Evolutionary conservation across 2,888 invertebrate genomes (phyloP), one percentile per base, ranked within the genome.

Genomic region (Hylaea fasciaria): DNA sequence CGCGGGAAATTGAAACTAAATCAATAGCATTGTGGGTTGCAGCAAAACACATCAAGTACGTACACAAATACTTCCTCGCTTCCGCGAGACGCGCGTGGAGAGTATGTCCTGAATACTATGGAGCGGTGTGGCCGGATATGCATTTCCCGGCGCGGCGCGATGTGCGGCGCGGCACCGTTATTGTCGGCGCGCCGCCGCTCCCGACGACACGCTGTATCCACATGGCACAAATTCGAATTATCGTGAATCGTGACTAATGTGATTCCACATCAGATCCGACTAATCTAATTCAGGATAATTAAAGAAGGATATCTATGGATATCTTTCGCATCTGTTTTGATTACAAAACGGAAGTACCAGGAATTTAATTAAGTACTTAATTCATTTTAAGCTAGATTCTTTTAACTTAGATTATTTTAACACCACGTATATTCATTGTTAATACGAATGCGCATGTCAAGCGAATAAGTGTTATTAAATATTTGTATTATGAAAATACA

Each of bases 21-120:
- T 83, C 83, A 80, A 85, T 85, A 83, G 72, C 64, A 73, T 71
- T 73, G 79, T 80, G 81, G 59, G 77, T 72, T 76, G 73, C 70
- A 71, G 52, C 40, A 37, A 56, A 13, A 13, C 16, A 45, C 40
- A 40, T 7, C n/a, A 13, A 40, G 14, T 14, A 37, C 0, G n/a
- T 12, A 55, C 32, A 49, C 35, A 44, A 22, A 43, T 40, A 40
- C 13, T n/a, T 37, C 32, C 32, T 32, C 10, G 9, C 1, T 1
- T 32, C 32, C 10, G 10, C 32, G 32, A 37, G 37, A 0, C 37
- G n/a, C 37, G 37, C 3, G 12, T 37, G 37, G 12, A 12, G 13
- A 32, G 10, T 32, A 47, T 46, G 50, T 37, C 50, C 51, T 51
- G 51, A 55, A 51, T 55, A 28, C 43, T 43, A 29, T 13, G 57